These are phyloP conservation scores for Pantherophis guttatus DNA, from an alignment of 2,113 vertebrate genomes.

Conservation along the genomic window DNA sequence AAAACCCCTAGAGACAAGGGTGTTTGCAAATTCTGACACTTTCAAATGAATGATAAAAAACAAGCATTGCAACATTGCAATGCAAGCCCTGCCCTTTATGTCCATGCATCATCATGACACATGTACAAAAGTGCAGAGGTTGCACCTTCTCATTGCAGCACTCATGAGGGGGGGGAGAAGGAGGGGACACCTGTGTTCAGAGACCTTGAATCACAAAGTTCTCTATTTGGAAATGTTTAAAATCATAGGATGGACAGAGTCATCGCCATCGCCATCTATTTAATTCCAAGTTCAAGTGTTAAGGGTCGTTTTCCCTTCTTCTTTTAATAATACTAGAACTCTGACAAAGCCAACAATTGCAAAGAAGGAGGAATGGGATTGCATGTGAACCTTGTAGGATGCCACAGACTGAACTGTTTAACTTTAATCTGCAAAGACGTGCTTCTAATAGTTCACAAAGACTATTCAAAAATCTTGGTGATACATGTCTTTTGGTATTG, in stretches of 20 bases:
- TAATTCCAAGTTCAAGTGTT: not conserved
- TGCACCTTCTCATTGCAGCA: not conserved
- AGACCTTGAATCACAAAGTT: not conserved
- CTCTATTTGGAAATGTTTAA: not conserved
- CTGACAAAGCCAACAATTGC: not conserved
- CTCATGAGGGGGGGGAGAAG: not conserved
- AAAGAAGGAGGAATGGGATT: not conserved
- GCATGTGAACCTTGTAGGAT: too few relatives aligned
- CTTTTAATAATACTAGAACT: not conserved
- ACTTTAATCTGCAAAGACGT: not conserved
- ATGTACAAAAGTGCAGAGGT: not conserved
- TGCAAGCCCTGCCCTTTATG: not conserved
- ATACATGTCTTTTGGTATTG: not conserved
- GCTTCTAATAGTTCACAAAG: not conserved
- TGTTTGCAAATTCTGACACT: not conserved
- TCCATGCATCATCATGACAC: not conserved
- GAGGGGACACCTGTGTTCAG: not conserved
- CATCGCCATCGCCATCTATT: not conserved
- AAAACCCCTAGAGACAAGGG: not conserved
- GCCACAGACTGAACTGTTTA: not conserved
- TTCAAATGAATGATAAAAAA: not conserved
- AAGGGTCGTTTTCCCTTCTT: not conserved
- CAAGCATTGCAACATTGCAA: not conserved
- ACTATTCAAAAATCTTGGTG: not conserved
- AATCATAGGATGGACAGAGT: not conserved